These are phyloP conservation scores for Muschampia plurimacula DNA, from an alignment of 2,888 invertebrate genomes.

Conservation along the genomic window DNA sequence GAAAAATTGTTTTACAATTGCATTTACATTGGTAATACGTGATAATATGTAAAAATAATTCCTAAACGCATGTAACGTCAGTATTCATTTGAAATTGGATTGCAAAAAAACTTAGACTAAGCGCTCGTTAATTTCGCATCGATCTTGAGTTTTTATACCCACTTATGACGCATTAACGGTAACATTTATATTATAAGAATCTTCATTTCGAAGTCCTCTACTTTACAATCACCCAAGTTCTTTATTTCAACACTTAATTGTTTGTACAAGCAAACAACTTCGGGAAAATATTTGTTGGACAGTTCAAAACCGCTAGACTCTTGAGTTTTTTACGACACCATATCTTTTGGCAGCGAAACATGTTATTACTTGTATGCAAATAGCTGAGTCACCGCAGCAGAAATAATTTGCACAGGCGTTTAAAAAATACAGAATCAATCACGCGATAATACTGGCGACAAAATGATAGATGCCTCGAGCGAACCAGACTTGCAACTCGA, in stretches of 20 bases:
- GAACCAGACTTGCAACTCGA: neutral
- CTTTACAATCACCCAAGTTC: conserved; percentile 41
- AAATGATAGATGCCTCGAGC: neutral
- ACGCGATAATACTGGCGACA: neutral
- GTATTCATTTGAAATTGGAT: conserved; percentile 43
- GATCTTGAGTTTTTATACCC: conserved; percentile 33
- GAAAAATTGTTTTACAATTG: conserved; percentile 29
- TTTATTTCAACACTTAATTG: conserved; percentile 57
- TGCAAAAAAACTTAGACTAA: conserved; percentile 36
- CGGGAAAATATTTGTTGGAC: conserved; percentile 51
- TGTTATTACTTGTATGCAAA: neutral
- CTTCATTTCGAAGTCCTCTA: conserved; percentile 45
- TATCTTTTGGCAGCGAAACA: neutral
- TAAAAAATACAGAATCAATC: neutral
- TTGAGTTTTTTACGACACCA: conserved; percentile 15
- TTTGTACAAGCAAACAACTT: conserved; percentile 64
- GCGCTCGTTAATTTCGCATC: conserved; percentile 43
- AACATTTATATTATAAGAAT: conserved; percentile 36
- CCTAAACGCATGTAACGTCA: conserved; percentile 41
- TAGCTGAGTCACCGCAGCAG: neutral
- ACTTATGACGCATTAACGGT: conserved; percentile 45
- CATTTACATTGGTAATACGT: conserved; percentile 25
- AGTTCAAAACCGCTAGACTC: conserved; percentile 41
- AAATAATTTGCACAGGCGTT: neutral
- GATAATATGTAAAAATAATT: conserved; percentile 19